phyloP scores from a whole-genome alignment of 1,140 invertebrate genomes.

The Meteorus sp. region DNA sequence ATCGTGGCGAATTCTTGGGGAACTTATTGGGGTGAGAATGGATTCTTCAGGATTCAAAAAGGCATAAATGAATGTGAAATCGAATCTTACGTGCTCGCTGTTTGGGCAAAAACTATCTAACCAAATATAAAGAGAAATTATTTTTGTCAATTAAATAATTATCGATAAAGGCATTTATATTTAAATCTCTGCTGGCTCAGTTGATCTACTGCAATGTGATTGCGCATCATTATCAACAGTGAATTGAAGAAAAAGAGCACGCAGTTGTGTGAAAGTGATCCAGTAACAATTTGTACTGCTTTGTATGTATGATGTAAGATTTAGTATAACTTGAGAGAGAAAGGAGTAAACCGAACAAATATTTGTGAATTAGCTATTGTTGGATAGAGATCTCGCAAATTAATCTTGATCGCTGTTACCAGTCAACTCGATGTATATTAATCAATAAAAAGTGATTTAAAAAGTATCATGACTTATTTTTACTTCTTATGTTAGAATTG shows the following conservation, averaged over 20 bases:
- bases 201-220: neutral
- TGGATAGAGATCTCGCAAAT: no score
- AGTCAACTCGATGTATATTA: no score
- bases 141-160: conserved; percentile 2
- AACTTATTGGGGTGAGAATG: conserved; percentile 82
- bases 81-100: conserved; percentile 79
- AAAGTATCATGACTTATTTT: no score
- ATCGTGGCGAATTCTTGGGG: conserved; percentile 92
- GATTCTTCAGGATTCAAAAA: conserved; percentile 78
- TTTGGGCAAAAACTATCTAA: conserved; percentile 66
- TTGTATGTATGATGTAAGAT: no score
- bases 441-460: no score
- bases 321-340: neutral
- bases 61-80: conserved; percentile 85
- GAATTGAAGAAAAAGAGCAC: neutral
- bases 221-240: no score
- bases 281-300: conserved; percentile 23
- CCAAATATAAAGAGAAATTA: conserved; percentile 8
- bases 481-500: no score
- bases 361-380: no score
- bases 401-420: no score
- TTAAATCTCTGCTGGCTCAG: conserved; percentile 24
- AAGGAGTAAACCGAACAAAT: neutral
- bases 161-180: conserved; percentile 29
- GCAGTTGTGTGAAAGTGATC: conserved; percentile 13